Conservation (phyloP, 2,797 vertebrate genomes). For the Fratercula arctica region DNA sequence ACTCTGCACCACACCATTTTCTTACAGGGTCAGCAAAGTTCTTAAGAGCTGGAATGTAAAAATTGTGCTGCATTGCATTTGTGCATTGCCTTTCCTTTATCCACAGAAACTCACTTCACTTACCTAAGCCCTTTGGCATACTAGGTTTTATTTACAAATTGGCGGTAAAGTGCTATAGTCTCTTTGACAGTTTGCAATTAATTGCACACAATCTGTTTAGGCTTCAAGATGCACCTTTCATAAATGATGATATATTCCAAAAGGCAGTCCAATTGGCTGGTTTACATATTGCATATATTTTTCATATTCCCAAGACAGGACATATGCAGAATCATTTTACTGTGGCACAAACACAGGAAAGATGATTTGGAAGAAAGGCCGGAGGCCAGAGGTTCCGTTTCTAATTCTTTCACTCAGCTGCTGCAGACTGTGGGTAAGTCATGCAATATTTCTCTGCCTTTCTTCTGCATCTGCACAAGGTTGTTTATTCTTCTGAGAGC, state of each 20-base stretch:
- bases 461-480: conserved; percentile 6
- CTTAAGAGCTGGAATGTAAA: conserved; percentile 19
- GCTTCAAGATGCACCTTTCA: conserved; percentile 31
- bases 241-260: conserved; percentile 59
- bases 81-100: not conserved
- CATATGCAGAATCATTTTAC: conserved; percentile 47
- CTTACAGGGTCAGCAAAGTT: conserved; percentile 34
- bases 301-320: conserved; percentile 38
- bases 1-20: conserved; percentile 26
- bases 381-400: conserved; percentile 30
- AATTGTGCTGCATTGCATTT: not conserved
- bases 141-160: conserved; percentile 51
- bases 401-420: conserved; percentile 28
- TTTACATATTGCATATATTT: conserved; percentile 62
- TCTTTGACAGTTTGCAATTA: conserved; percentile 62
- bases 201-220: conserved; percentile 61
- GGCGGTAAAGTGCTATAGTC: conserved; percentile 23
- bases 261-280: conserved; percentile 40
- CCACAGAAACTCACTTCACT: not conserved
- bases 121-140: not conserved
- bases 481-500: conserved; percentile 24
- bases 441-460: conserved; percentile 27
- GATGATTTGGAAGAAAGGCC: conserved; percentile 45
- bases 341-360: conserved; percentile 27
- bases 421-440: not conserved